These are phyloP conservation scores for Thinocorus orbignyianus DNA, from an alignment of 2,113 vertebrate genomes.

Conservation along the genomic window DNA sequence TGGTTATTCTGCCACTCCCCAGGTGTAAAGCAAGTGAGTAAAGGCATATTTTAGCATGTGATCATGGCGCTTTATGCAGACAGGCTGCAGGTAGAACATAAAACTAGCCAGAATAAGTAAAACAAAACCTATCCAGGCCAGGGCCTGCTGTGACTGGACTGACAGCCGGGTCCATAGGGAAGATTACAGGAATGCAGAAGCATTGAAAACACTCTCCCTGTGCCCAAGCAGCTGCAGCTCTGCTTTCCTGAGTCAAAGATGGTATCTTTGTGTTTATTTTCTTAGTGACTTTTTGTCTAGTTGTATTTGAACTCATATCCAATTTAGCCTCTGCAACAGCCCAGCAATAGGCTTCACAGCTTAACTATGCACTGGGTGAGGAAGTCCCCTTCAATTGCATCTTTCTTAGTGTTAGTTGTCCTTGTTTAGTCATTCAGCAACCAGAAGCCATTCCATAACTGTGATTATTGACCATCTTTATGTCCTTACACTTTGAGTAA, in stretches of 20 bases:
- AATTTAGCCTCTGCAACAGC: neutral
- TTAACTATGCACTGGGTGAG: neutral
- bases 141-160: neutral
- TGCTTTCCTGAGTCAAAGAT: neutral
- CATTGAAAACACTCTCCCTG: neutral
- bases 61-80: neutral
- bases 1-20: neutral
- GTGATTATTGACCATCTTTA: neutral
- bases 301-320: neutral
- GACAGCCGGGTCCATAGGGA: neutral
- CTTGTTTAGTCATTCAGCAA: neutral
- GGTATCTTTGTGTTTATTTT: neutral
- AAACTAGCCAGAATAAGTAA: neutral
- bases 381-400: neutral
- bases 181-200: neutral
- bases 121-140: neutral
- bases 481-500: neutral
- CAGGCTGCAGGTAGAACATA: neutral
- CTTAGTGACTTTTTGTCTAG: neutral
- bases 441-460: neutral
- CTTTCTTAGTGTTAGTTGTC: neutral
- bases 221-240: neutral
- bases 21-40: neutral
- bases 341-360: neutral
- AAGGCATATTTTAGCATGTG: neutral